Conservation (phyloP, 2,113 vertebrate species). For the Stictonetta naevosa region DNA sequence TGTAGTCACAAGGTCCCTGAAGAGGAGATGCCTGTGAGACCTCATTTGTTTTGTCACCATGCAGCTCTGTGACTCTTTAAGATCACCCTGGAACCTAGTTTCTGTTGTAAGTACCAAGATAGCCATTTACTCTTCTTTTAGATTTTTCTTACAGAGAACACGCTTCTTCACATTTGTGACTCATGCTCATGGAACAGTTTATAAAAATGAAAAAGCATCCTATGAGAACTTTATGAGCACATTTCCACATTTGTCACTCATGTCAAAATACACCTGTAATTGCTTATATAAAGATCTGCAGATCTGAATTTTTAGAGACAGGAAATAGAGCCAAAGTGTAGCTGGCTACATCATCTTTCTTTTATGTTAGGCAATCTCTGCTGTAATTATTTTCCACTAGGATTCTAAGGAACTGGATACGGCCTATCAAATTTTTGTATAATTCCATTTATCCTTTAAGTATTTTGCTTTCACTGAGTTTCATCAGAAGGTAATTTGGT, state of each 20-base stretch:
- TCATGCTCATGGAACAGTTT: background rate
- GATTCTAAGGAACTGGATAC: slow-evolving; percentile 19
- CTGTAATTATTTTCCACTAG: slow-evolving; percentile 10
- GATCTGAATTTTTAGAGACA: background rate
- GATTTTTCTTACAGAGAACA: background rate
- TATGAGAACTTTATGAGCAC: background rate
- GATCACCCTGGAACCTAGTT: background rate
- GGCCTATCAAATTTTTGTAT: slow-evolving; percentile 2
- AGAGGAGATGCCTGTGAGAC: background rate
- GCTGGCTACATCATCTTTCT: background rate
- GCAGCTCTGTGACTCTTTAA: background rate
- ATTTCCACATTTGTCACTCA: background rate
- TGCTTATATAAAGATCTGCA: background rate
- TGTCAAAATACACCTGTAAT: background rate
- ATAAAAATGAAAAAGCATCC: background rate
- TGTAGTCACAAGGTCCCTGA: background rate
- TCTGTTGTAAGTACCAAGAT: background rate
- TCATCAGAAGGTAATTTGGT: slow-evolving; percentile 44
- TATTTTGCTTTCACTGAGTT: slow-evolving; percentile 44
- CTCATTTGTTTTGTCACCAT: background rate
- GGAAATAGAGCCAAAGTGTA: slow-evolving; percentile 6
- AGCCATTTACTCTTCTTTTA: background rate
- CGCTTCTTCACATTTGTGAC: background rate
- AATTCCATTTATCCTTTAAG: slow-evolving; percentile 13
- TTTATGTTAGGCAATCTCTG: background rate